Percentiles rank a stretch among this genome's conserved stretches.
These are phyloP conservation scores for Nephrotoma guestfalica DNA, from an alignment of 2,888 invertebrate species.

Conservation along the genomic window DNA sequence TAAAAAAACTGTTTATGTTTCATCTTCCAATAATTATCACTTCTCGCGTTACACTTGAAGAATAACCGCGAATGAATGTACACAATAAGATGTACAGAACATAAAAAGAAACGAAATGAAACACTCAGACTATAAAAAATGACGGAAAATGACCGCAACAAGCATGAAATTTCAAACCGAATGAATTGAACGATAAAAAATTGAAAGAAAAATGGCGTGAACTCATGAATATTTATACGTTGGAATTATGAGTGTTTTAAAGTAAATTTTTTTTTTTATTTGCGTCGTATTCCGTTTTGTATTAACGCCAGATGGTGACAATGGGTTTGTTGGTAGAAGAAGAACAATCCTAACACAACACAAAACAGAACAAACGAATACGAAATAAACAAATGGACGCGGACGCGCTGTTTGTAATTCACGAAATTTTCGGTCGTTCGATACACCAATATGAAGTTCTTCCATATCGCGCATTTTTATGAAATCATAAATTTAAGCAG, in stretches of 20 bases:
- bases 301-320: not conserved
- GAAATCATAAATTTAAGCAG: not conserved
- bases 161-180: not conserved
- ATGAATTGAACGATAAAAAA: not conserved
- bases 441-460: not conserved
- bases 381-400: not conserved
- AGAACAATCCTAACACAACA: not conserved
- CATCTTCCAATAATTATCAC: not conserved
- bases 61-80: not conserved
- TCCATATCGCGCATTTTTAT: not conserved
- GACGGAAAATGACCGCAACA: not conserved
- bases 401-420: not conserved
- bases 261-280: not conserved
- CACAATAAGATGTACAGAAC: not conserved
- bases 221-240: not conserved
- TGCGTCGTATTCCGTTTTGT: not conserved
- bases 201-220: not conserved
- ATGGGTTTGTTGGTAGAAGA: not conserved
- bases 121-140: not conserved
- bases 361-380: not conserved
- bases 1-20: not conserved
- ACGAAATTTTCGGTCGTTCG: not conserved
- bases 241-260: not conserved
- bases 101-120: not conserved
- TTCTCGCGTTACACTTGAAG: not conserved